A percentile compares a stretch with the other conserved stretches of the same genome.
Conservation (phyloP, 2,113 vertebrate species). For the Gallinago paraguaiae region DNA sequence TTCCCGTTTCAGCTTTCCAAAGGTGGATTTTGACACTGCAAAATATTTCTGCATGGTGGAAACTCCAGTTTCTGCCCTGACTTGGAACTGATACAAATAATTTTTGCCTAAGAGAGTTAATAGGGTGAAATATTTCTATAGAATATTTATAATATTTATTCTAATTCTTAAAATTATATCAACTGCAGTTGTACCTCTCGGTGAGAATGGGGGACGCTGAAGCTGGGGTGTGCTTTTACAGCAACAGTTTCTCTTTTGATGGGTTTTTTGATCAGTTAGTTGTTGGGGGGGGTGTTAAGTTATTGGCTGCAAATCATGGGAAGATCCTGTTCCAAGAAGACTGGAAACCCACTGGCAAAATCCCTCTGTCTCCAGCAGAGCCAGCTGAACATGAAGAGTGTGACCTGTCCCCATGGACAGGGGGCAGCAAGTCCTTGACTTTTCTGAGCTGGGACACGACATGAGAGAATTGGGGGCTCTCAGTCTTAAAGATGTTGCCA, state of each 20-base stretch:
- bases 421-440: background rate
- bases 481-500: fast-evolving
- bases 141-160: background rate
- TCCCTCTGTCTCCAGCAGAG: background rate
- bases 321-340: background rate
- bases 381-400: background rate
- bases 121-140: background rate
- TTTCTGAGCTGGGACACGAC: background rate
- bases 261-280: background rate
- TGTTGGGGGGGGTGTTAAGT: background rate
- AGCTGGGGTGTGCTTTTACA: background rate
- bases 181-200: background rate
- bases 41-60: background rate
- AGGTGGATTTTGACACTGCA: background rate
- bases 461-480: background rate
- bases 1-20: background rate
- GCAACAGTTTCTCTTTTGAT: background rate
- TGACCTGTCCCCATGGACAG: background rate
- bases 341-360: background rate
- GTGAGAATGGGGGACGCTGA: background rate
- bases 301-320: background rate
- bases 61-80: background rate
- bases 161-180: background rate
- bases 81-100: background rate
- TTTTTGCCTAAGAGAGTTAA: background rate